Evolutionary conservation across 2,888 invertebrate species (phyloP), one percentile per base, ranked within the genome.

Genomic region (Rambutsinella grinnellia): DNA sequence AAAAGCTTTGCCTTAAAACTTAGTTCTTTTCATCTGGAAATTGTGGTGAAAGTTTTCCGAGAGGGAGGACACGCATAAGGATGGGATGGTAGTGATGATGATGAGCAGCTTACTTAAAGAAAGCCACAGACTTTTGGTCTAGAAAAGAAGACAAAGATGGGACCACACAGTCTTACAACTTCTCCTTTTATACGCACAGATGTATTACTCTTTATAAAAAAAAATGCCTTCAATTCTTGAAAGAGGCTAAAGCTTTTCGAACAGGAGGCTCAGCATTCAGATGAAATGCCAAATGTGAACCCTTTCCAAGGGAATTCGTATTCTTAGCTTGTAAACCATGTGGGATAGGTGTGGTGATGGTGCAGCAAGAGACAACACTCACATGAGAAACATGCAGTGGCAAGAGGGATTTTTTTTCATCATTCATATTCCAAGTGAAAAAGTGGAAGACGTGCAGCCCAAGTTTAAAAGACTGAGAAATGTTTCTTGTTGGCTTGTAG

Each of bases 371-470:
- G 36, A 36, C 36, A 36, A 36, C 19, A n/a, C 49, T 49, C n/a
- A 3, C 19, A 49, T 44, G 19, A 49, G 5, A 49, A 17, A 13
- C 19, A 6, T 44, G 13, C 6, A 10, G 44, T 44, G 13, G 44
- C 44, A 44, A 44, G 19, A 49, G 19, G n/a, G n/a, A 49, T 17
- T n/a, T 49, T 49, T 49, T 49, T 49, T 60, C 69, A 69, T 61
- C 61, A 26, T 69, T 69, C 69, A 53, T 69, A 61, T 61, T 61
- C 46, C 53, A 69, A 54, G 53, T 51, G 19, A 58, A 58, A 58
- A 17, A 57, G 28, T 27, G 23, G 13, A 51, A 27, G 23, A 66
- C 56, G 56, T 66, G 66, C 36, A 68, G 60, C 3, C 49, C 10
- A 51, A 69, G 54, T 53, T 67, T 66, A 49, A 67, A 57, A 57